Base-by-base conservation (phyloP, 2,113 vertebrate species). In the Cichladusa arquata region DNA sequence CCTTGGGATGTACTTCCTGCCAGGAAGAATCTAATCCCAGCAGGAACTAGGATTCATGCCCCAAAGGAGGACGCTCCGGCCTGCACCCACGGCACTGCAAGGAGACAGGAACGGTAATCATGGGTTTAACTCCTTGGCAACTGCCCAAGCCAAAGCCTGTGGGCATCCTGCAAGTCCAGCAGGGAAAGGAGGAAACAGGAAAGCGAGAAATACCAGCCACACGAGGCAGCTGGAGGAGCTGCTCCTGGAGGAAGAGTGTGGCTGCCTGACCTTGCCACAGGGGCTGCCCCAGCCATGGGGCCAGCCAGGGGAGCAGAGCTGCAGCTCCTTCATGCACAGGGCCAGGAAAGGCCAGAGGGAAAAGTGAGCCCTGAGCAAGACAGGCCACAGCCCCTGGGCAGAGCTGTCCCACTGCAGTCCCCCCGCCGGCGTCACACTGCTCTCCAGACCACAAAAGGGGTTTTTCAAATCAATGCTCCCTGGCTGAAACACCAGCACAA, bases 131-230 rank as follows among this genome's bases (percentile, higher is more conserved):
- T 94, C 89, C 90, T 53, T 88, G 92, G 94, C 92, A 88, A 71
- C 31, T 56, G 2, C 23, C 76, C 93, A 92, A 93, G 45, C n/a
- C 74, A 67, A 45, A 91, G 93, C 96, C 95, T 92, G 65, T 2
- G 5, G 93, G 87, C 84, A 91, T 38, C 45, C 56, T 89, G 81
- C 33, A 62, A 85, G 70, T 36, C 89, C 81, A 61, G 31, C 66
- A 84, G 87, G 51, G 77, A 95, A 93, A 95, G 95, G 69, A 97
- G 73, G 83, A 88, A 83, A 89, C 61, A 45, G 69, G 50, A 86
- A 87, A 92, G 74, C 91, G 6, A 93, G 94, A 97, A 95, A 94
- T 95, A 91, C 95, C 89, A 51, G 95, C 72, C 28, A 26, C 1
- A 19, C 86, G 7, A 78, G 86, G 47, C 38, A 53, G 25, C 40